phyloP scores from a whole-genome alignment of 2,888 invertebrate species.

The Diogma glabrata region DNA sequence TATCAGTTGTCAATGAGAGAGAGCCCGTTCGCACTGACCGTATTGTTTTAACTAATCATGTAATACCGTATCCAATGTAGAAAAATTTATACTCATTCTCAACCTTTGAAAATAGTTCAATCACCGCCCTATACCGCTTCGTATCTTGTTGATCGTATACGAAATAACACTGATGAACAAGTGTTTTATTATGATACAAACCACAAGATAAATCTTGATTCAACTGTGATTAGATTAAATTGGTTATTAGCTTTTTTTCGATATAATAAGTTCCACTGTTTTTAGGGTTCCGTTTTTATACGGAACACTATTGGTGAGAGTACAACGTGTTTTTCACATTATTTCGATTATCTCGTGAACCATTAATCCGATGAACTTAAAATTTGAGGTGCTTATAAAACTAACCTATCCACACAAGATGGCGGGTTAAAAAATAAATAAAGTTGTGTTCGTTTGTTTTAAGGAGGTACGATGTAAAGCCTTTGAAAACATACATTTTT shows the following conservation, averaged over 20 bases:
- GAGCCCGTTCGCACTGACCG: conserved; percentile 39
- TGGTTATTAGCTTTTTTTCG: conserved; percentile 24
- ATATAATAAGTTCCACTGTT: conserved; percentile 29
- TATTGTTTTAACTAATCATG: conserved; percentile 34
- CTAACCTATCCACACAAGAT: too few species aligned
- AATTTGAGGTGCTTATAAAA: too few species aligned
- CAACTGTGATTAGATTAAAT: conserved; percentile 27
- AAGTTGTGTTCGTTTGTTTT: too few species aligned
- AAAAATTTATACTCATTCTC: conserved; percentile 38
- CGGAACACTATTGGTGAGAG: too few species aligned
- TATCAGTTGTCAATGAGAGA: too few species aligned
- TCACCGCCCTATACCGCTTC: conserved; percentile 13
- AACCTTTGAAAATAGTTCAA: conserved; percentile 15
- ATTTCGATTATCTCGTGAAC: too few species aligned
- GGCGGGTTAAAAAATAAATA: too few species aligned
- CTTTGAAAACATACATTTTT: too few species aligned
- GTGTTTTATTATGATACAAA: conserved; percentile 5
- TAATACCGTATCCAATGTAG: conserved; percentile 44
- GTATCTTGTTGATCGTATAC: conserved; percentile 11
- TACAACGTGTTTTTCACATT: too few species aligned
- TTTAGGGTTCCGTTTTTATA: too few species aligned
- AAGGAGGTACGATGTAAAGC: too few species aligned
- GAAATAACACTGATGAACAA: conserved; percentile 10
- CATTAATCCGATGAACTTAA: too few species aligned
- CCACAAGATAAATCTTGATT: conserved; percentile 22